Evolutionary conservation across 2,113 vertebrate species (phyloP), one percentile per base, ranked within the genome.

Genomic region (Limanda limanda): DNA sequence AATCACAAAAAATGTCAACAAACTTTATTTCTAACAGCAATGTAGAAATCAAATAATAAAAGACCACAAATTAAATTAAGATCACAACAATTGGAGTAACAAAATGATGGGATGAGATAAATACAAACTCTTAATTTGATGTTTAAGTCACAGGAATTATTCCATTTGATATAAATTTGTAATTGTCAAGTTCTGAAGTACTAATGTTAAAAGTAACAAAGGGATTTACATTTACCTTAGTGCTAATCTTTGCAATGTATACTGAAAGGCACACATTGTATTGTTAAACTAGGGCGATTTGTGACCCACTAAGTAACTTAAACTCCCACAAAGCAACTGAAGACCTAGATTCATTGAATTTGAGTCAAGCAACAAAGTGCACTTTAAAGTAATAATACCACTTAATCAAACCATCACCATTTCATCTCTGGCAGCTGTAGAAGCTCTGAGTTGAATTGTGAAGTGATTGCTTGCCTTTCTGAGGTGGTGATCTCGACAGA

Each of bases 1-100:
- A 68, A 78, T 82, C 87, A 73, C 58, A 31, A 31, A 31, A 31
- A 31, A 31, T 31, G 31, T 31, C 31, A 31, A 31, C 31, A 81
- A 81, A 71, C 80, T 90, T 92, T 90, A 88, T 80, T 92, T 85
- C 12, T 52, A 79, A 71, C 52, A 82, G 68, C 60, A 81, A 72
- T 71, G 52, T 85, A 88, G 54, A 84, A 91, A 89, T 55, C 60
- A 83, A 79, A 68, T 71, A 68, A 76, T 58, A 66, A 70, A 77
- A 31, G 2, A 70, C 69, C n/a, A 68, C 42, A 18, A 74, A 76
- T 58, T 20, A 20, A 72, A 47, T 74, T 24, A 79, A 88, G 61
- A 10, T 64, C 61, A 45, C 56, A 61, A 27, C 9, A 74, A 76
- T 48, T 56, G 17, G 15, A 48, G 45, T 15, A n/a, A 21, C 20